Evolutionary conservation across 2,888 invertebrate species (phyloP), one percentile per base, ranked within the genome.

Genomic region (Resseliella maxima): DNA sequence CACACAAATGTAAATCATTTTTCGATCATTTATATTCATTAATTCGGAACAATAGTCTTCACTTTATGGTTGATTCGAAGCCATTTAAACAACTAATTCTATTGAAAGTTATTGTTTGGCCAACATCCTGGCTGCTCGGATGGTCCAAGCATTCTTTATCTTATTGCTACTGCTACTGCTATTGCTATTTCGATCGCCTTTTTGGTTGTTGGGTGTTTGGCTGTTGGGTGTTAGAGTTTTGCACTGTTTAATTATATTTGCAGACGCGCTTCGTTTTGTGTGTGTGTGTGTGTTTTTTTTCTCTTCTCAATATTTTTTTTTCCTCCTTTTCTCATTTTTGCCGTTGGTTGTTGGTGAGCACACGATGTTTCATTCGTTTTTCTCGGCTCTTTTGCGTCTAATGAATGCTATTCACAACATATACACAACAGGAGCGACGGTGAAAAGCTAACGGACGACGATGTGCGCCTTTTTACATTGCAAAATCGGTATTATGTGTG

Each of bases 11-110:
- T 38, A 83, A 83, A 83, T 83, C 83, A 83, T 83, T 83, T 83
- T 38, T 83, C n/a, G 36, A 83, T 83, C 83, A 83, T 83, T 83
- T 83, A 83, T 83, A 38, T 83, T 83, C 83, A 83, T 83, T 83
- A 83, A 83, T 38, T 38, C 72, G n/a, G 83, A 83, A 83, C 83
- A 83, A 83, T 83, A 83, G 41, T 83, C 41, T 83, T 83, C 35
- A 72, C 72, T 72, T 72, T 72, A 2, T 72, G 72, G 72, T 72
- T 72, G 72, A 72, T 72, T 72, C 35, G 15, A 12, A 72, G 72
- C 72, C 72, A 72, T 72, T 72, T 72, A 72, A 72, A 72, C 72
- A 31, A 72, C 72, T 72, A 72, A 72, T 72, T 72, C 72, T 72
- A 72, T 72, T 72, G 72, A 72, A 72, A 72, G 31, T 31, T 72